phyloP scores from a whole-genome alignment of 2,113 vertebrate species.

The Eulacestoma nigropectus region DNA sequence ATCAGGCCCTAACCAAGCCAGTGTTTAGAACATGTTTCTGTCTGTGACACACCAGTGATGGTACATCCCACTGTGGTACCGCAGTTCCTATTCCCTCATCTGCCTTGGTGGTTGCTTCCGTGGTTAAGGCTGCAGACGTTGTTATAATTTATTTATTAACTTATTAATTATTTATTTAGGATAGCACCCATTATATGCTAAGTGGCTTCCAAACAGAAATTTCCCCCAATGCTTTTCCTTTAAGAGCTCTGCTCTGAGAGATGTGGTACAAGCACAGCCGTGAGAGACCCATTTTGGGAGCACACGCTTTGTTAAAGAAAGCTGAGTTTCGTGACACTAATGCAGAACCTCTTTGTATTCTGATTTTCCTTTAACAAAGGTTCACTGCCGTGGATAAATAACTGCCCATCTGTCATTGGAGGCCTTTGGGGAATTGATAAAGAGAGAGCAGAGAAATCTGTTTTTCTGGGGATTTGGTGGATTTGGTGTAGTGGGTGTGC shows the following conservation, averaged over 20 bases:
- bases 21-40: neutral
- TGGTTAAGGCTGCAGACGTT: conserved; percentile 7
- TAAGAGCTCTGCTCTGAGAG: neutral
- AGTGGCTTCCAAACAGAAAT: conserved; percentile 32
- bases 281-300: neutral
- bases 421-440: conserved; percentile 17
- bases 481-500: neutral
- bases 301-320: neutral
- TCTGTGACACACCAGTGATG: neutral
- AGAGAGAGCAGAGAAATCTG: neutral
- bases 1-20: neutral
- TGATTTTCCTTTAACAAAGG: conserved; percentile 43
- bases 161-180: conserved; percentile 46
- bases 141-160: conserved; percentile 53
- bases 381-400: conserved; percentile 24
- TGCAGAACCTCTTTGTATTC: conserved; percentile 37
- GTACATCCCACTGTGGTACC: neutral
- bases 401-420: conserved; percentile 54
- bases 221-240: conserved; percentile 32
- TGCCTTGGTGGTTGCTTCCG: neutral
- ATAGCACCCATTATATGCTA: conserved; percentile 57
- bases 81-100: neutral
- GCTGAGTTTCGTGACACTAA: neutral
- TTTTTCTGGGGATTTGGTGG: conserved; percentile 17
- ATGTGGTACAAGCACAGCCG: neutral